phyloP scores from a whole-genome alignment of 1,140 invertebrate genomes.

The Fragariocoptes setiger region DNA sequence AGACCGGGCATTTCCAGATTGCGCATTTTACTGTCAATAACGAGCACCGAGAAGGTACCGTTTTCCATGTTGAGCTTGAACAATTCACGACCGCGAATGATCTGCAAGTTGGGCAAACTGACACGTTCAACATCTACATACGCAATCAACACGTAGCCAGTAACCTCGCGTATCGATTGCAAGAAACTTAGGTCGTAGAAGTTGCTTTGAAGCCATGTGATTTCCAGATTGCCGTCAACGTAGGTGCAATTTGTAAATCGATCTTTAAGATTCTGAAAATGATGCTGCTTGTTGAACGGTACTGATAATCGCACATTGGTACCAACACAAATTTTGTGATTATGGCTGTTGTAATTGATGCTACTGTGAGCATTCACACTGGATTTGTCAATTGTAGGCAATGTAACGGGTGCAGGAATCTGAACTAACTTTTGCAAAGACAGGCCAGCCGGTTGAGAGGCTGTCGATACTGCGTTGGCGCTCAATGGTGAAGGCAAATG shows the following conservation, averaged over 20 bases:
- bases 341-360: too few species aligned
- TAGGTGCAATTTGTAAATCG: constrained; percentile 88
- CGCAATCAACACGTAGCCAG: constrained; percentile 78
- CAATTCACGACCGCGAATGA: constrained; percentile 64
- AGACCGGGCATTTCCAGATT: constrained; percentile 61
- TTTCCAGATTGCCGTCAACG: constrained; percentile 79
- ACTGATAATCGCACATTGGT: constrained; percentile 69
- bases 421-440: too few species aligned
- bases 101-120: constrained; percentile 56
- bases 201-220: constrained; percentile 45
- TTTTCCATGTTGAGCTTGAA: constrained; percentile 52
- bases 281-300: constrained; percentile 56
- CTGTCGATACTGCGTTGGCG: too few species aligned
- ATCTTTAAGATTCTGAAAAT: constrained; percentile 61
- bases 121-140: constrained; percentile 56
- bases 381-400: too few species aligned
- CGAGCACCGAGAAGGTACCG: constrained; percentile 49
- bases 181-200: constrained; percentile 60
- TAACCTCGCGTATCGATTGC: constrained; percentile 70
- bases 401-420: too few species aligned
- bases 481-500: too few species aligned
- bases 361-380: too few species aligned
- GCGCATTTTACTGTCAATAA: constrained; percentile 53
- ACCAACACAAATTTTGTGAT: constrained; percentile 79
- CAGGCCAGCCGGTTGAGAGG: too few species aligned